Base-by-base conservation (phyloP, 2,888 invertebrate genomes). In the Acrobasis consociella region DNA sequence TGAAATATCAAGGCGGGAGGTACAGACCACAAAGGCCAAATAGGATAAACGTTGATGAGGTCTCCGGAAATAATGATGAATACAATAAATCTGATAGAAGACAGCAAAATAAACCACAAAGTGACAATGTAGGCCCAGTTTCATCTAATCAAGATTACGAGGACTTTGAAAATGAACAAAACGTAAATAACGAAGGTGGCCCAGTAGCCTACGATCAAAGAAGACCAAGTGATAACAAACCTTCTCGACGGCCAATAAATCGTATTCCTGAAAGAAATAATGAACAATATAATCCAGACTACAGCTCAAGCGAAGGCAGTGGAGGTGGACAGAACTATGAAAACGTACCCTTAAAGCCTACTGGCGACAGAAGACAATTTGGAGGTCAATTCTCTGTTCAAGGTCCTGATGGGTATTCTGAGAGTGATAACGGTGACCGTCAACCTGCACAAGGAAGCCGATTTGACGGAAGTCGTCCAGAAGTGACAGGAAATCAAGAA, bases 1-100 rank as follows among this genome's bases (percentile, higher is more conserved):
- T 76, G 22, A 83, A 81, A 64, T 86, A 89, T 63, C 74, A 81
- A 67, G 69, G 68, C 9, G 62, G 67, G 16, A 59, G 63, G 39
- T 58, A 46, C 46, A 1, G 60, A 9, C 66, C 66, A 9, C 62
- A 68, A 61, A 22, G 37, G 8, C 62, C 58, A 15, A 64, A 65
- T 1, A 62, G 46, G 17, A 49, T 61, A 3, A 16, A 61, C 1
- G 10, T 42, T 55, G 68, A 62, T 22, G 62, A 67, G 53, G 58
- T 69, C 17, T 63, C 68, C 9, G 63, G 65, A 9, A 65, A 58
- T 13, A 49, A 50, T 31, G 46, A 51, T 62, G 42, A 60, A 15
- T 49, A 49, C 17, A 22, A 50, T 42, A 11, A 37, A 16, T 16
- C 13, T 13, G 37, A 59, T 15, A 38, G 55, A 5, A 64, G 58